These are phyloP conservation scores for Sycophila sp. DNA, from an alignment of 1,140 invertebrate species.

Conservation along the genomic window DNA sequence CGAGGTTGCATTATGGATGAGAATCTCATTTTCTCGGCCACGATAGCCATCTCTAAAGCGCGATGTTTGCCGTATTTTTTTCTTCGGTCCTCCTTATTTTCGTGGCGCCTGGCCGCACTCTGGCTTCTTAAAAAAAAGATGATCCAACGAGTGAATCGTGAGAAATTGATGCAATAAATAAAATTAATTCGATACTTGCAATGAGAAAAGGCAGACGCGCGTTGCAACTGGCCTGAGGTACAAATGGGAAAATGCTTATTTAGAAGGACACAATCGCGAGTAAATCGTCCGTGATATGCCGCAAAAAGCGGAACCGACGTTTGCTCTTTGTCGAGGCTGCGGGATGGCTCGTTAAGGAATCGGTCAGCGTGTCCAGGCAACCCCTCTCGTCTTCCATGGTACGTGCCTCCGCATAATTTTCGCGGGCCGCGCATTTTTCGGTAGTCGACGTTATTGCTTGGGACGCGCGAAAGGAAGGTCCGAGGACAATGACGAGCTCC, in stretches of 20 bases:
- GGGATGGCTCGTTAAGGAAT: constrained; percentile 23
- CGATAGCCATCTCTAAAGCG: constrained; percentile 5
- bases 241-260: background rate
- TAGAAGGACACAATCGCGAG: constrained; percentile 11
- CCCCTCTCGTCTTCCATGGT: constrained; percentile 31
- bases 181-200: no score
- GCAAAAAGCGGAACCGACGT: constrained; percentile 35
- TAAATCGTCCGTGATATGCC: background rate
- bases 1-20: constrained; percentile 31
- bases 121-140: background rate
- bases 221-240: background rate
- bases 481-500: background rate
- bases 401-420: constrained; percentile 35
- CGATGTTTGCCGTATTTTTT: background rate
- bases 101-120: background rate
- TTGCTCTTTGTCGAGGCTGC: constrained; percentile 4
- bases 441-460: background rate
- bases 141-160: constrained; percentile 3
- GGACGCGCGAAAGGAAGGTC: constrained; percentile 3
- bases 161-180: no score
- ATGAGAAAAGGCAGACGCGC: no score
- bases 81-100: background rate
- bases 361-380: constrained; percentile 24
- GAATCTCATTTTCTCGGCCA: constrained; percentile 19
- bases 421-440: constrained; percentile 22